Evolutionary conservation across 2,797 vertebrate species (phyloP), one percentile per base, ranked within the genome.

Genomic region (Macropodus opercularis): DNA sequence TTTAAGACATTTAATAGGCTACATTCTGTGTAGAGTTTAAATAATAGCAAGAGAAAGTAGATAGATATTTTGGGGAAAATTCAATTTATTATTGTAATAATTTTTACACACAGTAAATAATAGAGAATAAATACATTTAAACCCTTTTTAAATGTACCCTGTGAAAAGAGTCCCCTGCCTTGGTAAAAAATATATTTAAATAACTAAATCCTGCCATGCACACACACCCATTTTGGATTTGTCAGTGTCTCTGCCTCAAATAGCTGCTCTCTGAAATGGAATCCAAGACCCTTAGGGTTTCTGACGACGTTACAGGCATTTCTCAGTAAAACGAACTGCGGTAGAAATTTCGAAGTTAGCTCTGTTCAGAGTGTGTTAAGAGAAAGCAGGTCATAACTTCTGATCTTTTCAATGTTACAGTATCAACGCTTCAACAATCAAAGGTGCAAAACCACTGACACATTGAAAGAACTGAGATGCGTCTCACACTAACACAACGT

Each of bases 251-350:
- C 62, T 74, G 55, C 59, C 63, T 79, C 77, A 71, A 75, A 81
- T 69, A 75, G 77, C 75, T 77, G 69, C 72, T 71, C 72, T 71
- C 59, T 86, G 67, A 85, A 86, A 82, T 81, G 71, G 68, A 67
- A 81, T 75, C 71, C 23, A 39, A 9, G 43, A 42, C 79, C 80
- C 79, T 63, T 59, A 31, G 76, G 79, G 69, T 75, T 63, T 75
- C 51, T 62, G 74, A 77, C 75, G 64, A 74, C 31, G 63, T 77
- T 69, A 75, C 44, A 60, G 62, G 69, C 70, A 63, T 64, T 65
- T 43, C 55, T 21, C 43, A 69, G 60, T 63, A 68, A 75, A 83
- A 80, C 42, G 73, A 82, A 69, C 64, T 52, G 67, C 6, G 18
- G 52, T 52, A 15, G 15, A 44, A 77, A 53, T 76, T 62, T 69